These are phyloP conservation scores for Scaptomyza cyrtandrae DNA, from an alignment of 2,888 invertebrate species.

Conservation along the genomic window DNA sequence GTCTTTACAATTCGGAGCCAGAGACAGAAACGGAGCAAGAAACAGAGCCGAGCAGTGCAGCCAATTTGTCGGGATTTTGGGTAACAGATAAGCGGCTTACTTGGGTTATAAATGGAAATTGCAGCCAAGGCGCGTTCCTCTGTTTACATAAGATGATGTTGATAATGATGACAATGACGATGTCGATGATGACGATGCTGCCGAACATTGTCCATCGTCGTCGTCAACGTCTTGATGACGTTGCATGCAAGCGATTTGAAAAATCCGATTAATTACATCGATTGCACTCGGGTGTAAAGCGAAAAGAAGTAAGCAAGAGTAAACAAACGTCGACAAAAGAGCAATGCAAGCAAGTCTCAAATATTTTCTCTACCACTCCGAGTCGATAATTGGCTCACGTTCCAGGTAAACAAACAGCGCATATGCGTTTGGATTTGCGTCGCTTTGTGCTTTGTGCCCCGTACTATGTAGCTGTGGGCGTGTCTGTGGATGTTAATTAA, in stretches of 20 bases:
- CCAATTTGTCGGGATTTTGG: conserved; percentile 76
- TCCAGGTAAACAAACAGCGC: conserved; percentile 74
- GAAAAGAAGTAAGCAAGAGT: conserved; percentile 2
- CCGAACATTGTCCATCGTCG: conserved; percentile 6
- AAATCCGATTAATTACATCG: conserved; percentile 78
- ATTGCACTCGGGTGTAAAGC: conserved; percentile 51
- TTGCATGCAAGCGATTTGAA: conserved; percentile 70
- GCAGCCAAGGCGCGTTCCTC: conserved; percentile 69
- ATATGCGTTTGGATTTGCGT: conserved; percentile 53
- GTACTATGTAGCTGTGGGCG: conserved; percentile 33
- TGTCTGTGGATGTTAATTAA: conserved; percentile 68
- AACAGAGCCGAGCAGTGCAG: conserved; percentile 39
- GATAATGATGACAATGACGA: conserved; percentile 38
- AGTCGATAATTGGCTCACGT: conserved; percentile 78
- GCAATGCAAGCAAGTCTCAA: conserved; percentile 29
- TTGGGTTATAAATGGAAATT: conserved; percentile 77
- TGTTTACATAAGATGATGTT: conserved; percentile 68
- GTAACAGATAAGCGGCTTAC: conserved; percentile 75
- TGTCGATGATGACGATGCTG: conserved; percentile 32
- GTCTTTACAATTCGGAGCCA: conserved; percentile 20
- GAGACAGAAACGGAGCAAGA: background rate
- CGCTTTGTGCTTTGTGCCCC: conserved; percentile 13
- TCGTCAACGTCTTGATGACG: conserved; percentile 55
- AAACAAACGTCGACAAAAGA: conserved; percentile 34
- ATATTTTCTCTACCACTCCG: conserved; percentile 29